These are phyloP conservation scores for Tonatia bakeri DNA, from an alignment of 2,113 vertebrate species.

Conservation along the genomic window DNA sequence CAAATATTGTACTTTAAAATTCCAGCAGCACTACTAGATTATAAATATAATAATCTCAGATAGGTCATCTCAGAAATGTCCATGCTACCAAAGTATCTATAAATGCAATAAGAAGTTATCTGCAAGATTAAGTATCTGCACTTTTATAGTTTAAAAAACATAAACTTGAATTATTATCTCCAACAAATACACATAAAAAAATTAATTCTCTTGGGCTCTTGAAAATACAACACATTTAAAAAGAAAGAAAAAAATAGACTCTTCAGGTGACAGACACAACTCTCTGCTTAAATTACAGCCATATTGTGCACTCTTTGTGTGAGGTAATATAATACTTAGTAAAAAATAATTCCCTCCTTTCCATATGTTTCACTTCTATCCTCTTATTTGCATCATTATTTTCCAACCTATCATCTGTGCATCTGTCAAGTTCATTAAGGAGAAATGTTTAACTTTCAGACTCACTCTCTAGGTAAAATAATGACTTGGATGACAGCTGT, in stretches of 20 bases:
- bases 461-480: not conserved
- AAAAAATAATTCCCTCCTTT: conserved; percentile 61
- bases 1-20: conserved; percentile 36
- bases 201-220: conserved; percentile 2
- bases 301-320: not conserved
- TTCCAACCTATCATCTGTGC: conserved; percentile 70
- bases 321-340: conserved; percentile 62
- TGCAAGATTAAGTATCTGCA: not conserved
- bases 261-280: not conserved
- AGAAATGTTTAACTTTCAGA: not conserved
- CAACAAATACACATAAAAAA: not conserved
- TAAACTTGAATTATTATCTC: not conserved
- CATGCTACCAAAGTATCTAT: not conserved
- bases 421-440: conserved; percentile 20
- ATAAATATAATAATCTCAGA: not conserved
- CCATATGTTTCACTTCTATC: conserved; percentile 74
- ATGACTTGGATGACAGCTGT: not conserved
- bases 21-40: not conserved
- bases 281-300: conserved; percentile 68
- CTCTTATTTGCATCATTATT: conserved; percentile 1
- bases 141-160: conserved; percentile 14
- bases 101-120: conserved; percentile 1
- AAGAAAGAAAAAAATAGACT: not conserved
- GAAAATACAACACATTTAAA: not conserved
- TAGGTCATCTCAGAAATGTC: conserved; percentile 7